phyloP scores from a whole-genome alignment of 2,888 invertebrate species.

The Protophormia terraenovae region DNA sequence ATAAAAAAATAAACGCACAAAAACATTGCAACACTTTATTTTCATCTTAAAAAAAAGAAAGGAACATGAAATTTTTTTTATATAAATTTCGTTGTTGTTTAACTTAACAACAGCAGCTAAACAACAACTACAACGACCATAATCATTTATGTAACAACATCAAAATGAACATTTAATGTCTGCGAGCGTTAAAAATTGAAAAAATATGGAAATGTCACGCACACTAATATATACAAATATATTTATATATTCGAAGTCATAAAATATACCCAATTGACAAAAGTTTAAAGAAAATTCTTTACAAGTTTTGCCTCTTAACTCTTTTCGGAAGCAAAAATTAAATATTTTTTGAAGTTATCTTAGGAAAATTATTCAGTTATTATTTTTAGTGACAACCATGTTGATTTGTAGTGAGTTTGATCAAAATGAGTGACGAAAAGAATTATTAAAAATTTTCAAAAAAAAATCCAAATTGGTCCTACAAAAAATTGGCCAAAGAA shows the following conservation, averaged over 20 bases:
- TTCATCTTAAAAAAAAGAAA: neutral
- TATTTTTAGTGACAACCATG: too few species aligned
- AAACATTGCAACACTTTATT: slow-evolving; percentile 3
- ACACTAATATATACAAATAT: neutral
- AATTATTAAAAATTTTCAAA: too few species aligned
- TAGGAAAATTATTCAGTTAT: too few species aligned
- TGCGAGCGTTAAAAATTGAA: slow-evolving; percentile 1
- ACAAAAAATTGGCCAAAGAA: too few species aligned
- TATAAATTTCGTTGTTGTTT: neutral
- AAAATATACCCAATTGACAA: neutral
- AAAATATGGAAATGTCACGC: slow-evolving; percentile 11
- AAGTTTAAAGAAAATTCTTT: neutral
- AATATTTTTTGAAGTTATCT: too few species aligned
- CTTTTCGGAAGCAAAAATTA: too few species aligned
- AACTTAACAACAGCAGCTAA: slow-evolving; percentile 1
- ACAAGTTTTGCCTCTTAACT: neutral
- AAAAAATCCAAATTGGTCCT: too few species aligned
- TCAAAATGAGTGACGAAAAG: too few species aligned
- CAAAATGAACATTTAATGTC: slow-evolving; percentile 12
- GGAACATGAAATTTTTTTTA: too few species aligned
- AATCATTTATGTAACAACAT: slow-evolving; percentile 28
- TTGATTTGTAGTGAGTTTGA: too few species aligned
- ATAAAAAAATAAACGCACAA: neutral
- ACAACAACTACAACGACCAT: slow-evolving; percentile 6
- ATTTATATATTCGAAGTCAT: neutral